Percentiles rank a stretch among this genome's conserved stretches.
phyloP scores from a whole-genome alignment of 2,888 invertebrate species.

The Drosophila pseudotakahashii region DNA sequence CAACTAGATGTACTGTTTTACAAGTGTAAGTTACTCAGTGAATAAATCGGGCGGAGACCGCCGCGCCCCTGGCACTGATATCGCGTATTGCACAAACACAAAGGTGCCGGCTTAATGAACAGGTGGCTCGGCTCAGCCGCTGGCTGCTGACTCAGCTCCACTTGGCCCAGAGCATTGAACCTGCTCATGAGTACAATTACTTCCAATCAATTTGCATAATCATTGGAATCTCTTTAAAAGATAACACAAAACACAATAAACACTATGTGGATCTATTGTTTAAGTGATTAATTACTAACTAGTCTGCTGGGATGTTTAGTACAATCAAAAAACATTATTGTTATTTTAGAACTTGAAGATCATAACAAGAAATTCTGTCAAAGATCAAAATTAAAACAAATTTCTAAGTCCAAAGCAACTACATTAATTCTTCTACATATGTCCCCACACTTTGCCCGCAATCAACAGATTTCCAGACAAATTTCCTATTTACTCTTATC shows the following conservation, averaged over 20 bases:
- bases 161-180: conserved; percentile 35
- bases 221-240: conserved; percentile 9
- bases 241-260: not conserved
- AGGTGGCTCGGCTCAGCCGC: conserved; percentile 25
- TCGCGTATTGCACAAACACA: conserved; percentile 20
- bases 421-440: not conserved
- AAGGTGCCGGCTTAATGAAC: conserved; percentile 33
- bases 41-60: conserved; percentile 10
- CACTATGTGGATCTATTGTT: not conserved
- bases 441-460: not conserved
- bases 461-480: conserved; percentile 9
- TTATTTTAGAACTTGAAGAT: no score
- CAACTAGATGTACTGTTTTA: not conserved
- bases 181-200: conserved; percentile 28
- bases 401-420: no score
- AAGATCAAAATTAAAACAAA: no score
- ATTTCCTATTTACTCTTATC: conserved; percentile 8
- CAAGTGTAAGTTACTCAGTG: conserved; percentile 5
- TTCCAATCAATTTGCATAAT: conserved; percentile 36
- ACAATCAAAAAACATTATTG: not conserved
- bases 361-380: no score
- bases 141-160: conserved; percentile 16
- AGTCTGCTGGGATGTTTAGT: no score
- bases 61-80: conserved; percentile 38
- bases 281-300: conserved; percentile 17